Base-by-base conservation (phyloP, 2,888 invertebrate species). In the Caenorhabditis japonica region DNA sequence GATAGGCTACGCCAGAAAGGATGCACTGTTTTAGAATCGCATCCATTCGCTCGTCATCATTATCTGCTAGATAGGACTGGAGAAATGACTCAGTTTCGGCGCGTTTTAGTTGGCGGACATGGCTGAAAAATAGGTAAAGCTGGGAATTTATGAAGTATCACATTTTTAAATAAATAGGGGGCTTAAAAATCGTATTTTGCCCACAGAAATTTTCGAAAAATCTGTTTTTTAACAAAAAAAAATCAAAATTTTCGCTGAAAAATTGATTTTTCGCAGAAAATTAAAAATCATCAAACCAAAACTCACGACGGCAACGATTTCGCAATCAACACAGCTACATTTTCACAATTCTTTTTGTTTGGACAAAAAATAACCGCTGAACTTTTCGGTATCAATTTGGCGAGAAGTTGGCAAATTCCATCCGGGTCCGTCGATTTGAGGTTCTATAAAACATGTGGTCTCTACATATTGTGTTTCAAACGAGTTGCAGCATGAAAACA, bases 291-390 rank as follows among this genome's bases (percentile, higher is more conserved):
- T 3, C 0, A 33, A 10, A 12, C 17, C 12, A 15, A 4, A 5
- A 17, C 76, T 76, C 86, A 90, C 88, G 85, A 88, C 21, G 89
- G 89, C 66, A 92, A 89, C 77, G 93, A 89, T 85, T 91, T 91
- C 82, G 92, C 92, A 12, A 96, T 89, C 17, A 95, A 89, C 21
- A 91, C 85, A 0, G 94, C 93, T 2, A 96, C 93, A 89, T 94
- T 95, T 89, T 96, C 94, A 87, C 94, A 94, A 89, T 94, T 95
- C 84, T 92, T 92, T 86, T 94, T 94, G 3, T 94, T 93, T n/a
- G 95, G 91, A 88, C 96, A 97, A 90, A 97, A 97, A 43, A 97
- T 91, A 0, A 97, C 91, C 84, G 94, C 94, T 0, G 94, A 93
- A 82, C 91, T 91, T 17, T 91, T 88, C 0, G 94, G 94, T 1